phyloP scores from a whole-genome alignment of 2,888 invertebrate genomes.

The Rhimphoctona megacephalus region DNA sequence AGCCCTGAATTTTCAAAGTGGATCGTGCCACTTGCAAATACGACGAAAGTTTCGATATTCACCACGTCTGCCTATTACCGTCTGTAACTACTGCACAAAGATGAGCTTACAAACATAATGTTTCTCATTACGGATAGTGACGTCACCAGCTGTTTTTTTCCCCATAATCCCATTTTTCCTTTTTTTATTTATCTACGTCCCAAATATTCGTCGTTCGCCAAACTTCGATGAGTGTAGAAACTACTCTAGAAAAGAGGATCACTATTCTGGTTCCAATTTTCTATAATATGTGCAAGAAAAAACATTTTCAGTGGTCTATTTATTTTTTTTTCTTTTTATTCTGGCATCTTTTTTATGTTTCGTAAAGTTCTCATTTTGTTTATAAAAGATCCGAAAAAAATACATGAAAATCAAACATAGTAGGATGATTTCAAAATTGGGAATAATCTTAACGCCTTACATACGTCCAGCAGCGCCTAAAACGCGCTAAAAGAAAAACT shows the following conservation, averaged over 20 bases:
- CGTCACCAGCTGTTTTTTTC: constrained; percentile 3
- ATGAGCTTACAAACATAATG: neutral
- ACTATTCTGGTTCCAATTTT: too few relatives aligned
- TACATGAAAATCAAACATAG: too few relatives aligned
- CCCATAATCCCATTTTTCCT: neutral
- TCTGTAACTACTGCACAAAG: constrained; percentile 21
- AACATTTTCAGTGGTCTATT: neutral
- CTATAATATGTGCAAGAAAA: too few relatives aligned
- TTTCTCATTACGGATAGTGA: constrained; percentile 31
- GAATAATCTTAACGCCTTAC: too few relatives aligned
- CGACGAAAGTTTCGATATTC: constrained; percentile 30
- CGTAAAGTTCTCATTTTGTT: too few relatives aligned
- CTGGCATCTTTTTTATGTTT: too few relatives aligned
- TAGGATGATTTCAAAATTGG: too few relatives aligned
- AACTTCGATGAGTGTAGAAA: neutral
- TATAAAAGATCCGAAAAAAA: too few relatives aligned
- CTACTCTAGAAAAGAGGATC: neutral
- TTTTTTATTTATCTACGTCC: neutral
- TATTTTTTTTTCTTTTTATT: too few relatives aligned
- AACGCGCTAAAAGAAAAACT: too few relatives aligned
- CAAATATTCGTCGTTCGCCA: neutral
- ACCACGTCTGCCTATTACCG: neutral
- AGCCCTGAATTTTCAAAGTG: constrained; percentile 38
- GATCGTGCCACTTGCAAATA: constrained; percentile 49
- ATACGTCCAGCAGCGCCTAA: too few relatives aligned